phyloP scores from a whole-genome alignment of 2,113 vertebrate genomes.

The Mungos mungo region DNA sequence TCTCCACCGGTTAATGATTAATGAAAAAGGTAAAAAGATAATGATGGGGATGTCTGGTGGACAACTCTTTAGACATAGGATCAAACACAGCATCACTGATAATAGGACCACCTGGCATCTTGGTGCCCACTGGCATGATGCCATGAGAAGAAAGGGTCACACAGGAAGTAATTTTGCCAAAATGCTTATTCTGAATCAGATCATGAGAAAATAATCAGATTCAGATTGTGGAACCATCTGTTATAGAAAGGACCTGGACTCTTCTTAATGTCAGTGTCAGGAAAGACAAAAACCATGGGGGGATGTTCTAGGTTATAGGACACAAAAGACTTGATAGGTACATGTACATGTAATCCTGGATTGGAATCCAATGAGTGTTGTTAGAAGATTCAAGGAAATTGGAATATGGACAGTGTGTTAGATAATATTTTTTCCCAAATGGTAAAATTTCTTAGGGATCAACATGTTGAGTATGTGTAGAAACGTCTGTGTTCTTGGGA shows the following conservation, averaged over 20 bases:
- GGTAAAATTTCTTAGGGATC: not conserved
- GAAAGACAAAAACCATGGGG: not conserved
- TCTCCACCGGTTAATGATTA: not conserved
- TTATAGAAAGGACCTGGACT: not conserved
- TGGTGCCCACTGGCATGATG: fast-evolving
- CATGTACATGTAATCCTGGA: not conserved
- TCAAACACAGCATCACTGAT: not conserved
- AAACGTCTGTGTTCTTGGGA: not conserved
- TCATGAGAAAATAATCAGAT: not conserved
- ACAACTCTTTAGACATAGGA: not conserved
- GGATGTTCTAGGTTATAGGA: not conserved
- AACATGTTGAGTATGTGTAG: not conserved
- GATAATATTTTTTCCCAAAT: not conserved
- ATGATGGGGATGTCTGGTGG: not conserved
- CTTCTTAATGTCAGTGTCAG: not conserved
- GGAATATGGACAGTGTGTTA: not conserved
- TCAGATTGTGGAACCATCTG: not conserved
- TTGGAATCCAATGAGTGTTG: not conserved
- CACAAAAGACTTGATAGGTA: not conserved
- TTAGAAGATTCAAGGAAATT: not conserved
- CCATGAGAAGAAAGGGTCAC: not conserved
- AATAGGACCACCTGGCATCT: not conserved
- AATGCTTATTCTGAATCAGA: not conserved
- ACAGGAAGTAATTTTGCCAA: not conserved
- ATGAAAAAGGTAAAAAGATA: not conserved